A percentile compares a stretch with the other conserved stretches of the same genome.
Evolutionary conservation across 1,140 invertebrate species (phyloP).

Genomic region (Brachionus paranguensis): DNA sequence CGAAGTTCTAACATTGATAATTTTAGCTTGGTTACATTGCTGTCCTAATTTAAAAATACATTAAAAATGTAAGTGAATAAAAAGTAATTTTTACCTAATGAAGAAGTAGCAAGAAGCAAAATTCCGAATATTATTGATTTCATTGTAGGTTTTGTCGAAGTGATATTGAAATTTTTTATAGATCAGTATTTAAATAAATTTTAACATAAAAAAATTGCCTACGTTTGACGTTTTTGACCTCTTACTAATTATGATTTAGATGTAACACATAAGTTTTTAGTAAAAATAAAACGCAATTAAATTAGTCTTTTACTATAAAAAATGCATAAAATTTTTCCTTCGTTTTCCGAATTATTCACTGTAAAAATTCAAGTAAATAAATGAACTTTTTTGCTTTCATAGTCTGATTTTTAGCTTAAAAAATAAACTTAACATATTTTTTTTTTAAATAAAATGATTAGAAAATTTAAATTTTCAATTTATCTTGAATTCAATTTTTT

Average conservation of each 20-base stretch:
- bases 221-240: constrained; percentile 1
- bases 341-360: background rate
- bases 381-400: no score
- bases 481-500: no score
- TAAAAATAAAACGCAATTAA: background rate
- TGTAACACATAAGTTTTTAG: background rate
- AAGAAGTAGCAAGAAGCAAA: background rate
- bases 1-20: background rate
- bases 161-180: background rate
- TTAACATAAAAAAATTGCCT: background rate
- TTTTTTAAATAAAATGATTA: no score
- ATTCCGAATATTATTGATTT: background rate
- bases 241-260: background rate
- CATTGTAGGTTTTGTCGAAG: background rate
- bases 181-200: background rate
- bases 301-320: background rate
- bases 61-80: background rate
- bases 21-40: background rate
- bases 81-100: constrained; percentile 5
- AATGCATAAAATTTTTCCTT: background rate
- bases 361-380: background rate
- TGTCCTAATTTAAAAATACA: background rate
- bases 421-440: no score
- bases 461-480: no score
- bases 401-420: no score